Conservation (phyloP, 2,113 vertebrate genomes). For the Grus americana region DNA sequence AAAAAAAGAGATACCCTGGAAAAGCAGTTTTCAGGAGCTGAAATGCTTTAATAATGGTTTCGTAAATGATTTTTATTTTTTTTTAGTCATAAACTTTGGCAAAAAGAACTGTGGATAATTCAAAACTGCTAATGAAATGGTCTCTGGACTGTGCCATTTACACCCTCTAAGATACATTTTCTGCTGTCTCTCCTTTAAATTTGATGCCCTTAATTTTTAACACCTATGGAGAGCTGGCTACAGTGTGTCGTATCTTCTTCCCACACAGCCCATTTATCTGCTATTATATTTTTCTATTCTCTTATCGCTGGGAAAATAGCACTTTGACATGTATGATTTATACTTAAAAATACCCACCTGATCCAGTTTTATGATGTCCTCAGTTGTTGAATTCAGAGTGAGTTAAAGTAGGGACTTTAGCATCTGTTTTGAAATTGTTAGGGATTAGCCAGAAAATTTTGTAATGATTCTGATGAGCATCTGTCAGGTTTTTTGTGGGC, state of each 20-base stretch:
- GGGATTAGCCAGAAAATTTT: constrained; percentile 4
- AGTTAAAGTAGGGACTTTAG: not conserved
- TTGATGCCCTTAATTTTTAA: constrained; percentile 1
- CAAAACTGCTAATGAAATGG: not conserved
- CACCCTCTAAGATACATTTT: not conserved
- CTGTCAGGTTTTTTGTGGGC: not conserved
- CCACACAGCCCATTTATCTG: not conserved
- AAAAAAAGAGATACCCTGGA: not conserved
- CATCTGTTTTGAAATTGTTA: constrained; percentile 33
- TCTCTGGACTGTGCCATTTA: constrained; percentile 2
- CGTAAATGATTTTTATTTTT: not conserved
- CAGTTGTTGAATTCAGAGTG: not conserved
- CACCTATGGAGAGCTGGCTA: not conserved
- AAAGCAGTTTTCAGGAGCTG: constrained; percentile 3
- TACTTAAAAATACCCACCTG: not conserved
- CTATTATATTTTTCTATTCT: not conserved
- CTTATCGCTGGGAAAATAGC: not conserved
- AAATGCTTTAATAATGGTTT: constrained; percentile 30
- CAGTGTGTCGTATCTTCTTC: not conserved
- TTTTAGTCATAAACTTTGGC: not conserved
- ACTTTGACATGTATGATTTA: constrained; percentile 1
- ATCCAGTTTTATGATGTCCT: not conserved
- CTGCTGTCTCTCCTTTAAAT: constrained; percentile 7
- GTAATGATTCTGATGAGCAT: not conserved
- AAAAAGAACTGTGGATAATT: constrained; percentile 6